Conservation (phyloP, 2,797 vertebrate species). For the Phalloptychus januarius region DNA sequence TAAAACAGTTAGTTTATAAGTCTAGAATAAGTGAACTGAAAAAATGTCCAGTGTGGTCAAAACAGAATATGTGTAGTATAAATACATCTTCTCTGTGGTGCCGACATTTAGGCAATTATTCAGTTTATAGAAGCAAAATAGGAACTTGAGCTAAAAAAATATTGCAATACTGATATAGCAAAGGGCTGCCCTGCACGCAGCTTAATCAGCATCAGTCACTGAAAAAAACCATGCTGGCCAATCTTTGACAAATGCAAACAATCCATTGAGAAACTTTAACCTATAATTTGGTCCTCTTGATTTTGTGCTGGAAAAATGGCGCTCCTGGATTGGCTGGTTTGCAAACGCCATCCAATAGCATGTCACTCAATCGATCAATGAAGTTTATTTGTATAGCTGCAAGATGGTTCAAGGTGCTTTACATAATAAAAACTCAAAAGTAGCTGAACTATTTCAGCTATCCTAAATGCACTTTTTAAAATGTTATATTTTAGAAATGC, state of each 20-base stretch:
- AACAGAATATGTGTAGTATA: not conserved
- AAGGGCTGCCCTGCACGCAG: not conserved
- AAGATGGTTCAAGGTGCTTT: too few species aligned
- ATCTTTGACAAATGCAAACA: not conserved
- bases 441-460: too few species aligned
- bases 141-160: not conserved
- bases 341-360: too few species aligned
- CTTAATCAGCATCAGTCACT: not conserved
- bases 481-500: too few species aligned
- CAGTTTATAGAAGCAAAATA: not conserved
- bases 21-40: not conserved
- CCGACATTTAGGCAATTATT: not conserved
- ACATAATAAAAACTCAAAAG: too few species aligned
- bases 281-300: not conserved
- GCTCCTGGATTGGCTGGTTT: too few species aligned
- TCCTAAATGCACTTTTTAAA: too few species aligned
- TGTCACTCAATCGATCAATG: too few species aligned
- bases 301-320: not conserved
- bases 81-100: not conserved
- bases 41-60: not conserved
- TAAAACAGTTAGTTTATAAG: not conserved
- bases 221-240: too few species aligned
- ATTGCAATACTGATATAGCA: not conserved
- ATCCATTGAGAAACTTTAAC: not conserved
- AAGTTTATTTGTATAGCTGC: too few species aligned